A percentile compares a stretch with the other conserved stretches of the same genome.
Conservation (phyloP, 2,797 vertebrate species). For the Antrozous pallidus region DNA sequence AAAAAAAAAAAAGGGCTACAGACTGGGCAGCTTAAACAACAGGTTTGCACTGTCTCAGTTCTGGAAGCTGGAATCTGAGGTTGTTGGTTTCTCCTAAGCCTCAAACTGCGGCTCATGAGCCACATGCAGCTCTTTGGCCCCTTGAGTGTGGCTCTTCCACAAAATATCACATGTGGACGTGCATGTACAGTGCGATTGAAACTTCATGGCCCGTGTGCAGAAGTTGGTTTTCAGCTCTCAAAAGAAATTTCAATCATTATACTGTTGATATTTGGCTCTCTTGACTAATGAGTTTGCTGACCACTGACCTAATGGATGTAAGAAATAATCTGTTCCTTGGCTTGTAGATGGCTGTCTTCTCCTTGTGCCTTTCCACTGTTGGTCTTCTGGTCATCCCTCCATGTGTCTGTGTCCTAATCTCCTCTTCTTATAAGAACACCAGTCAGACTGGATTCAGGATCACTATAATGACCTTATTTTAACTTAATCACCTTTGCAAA, state of each 20-base stretch:
- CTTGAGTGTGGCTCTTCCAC: too few species aligned
- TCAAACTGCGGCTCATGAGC: too few species aligned
- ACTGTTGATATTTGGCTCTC: too few species aligned
- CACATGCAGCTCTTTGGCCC: too few species aligned
- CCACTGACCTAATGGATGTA: too few species aligned
- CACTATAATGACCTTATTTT: background rate
- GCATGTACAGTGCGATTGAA: too few species aligned
- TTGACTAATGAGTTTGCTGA: too few species aligned
- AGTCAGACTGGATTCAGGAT: background rate
- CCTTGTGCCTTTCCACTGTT: fast-evolving
- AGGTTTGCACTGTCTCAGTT: background rate
- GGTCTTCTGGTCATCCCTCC: background rate
- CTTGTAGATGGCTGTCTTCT: background rate
- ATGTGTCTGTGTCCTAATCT: background rate
- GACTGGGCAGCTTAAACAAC: background rate
- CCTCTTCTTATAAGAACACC: background rate
- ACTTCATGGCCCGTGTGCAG: too few species aligned
- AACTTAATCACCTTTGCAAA: background rate
- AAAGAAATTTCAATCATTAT: too few species aligned
- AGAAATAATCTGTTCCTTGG: background rate
- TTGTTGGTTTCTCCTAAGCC: background rate
- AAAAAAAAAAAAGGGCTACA: background rate
- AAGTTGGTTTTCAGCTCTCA: too few species aligned
- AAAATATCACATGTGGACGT: too few species aligned
- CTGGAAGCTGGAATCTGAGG: background rate